A percentile compares a stretch with the other conserved stretches of the same genome.
phyloP scores from a whole-genome alignment of 2,113 vertebrate genomes.

The Chloroceryle aenea region DNA sequence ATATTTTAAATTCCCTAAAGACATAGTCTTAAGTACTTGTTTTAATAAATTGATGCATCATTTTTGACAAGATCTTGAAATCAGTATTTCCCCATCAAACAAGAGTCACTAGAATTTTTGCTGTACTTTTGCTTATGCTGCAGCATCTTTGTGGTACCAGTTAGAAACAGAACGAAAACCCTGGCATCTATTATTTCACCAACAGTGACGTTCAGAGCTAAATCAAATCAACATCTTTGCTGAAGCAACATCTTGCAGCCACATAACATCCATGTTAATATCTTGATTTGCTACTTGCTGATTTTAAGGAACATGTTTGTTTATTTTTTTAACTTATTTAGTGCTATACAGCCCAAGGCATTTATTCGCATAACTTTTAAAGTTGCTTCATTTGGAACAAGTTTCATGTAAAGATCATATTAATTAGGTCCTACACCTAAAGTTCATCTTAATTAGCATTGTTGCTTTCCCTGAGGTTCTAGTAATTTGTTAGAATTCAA shows the following conservation, averaged over 20 bases:
- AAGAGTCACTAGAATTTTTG: not conserved
- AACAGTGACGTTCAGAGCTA: not conserved
- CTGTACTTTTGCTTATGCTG: not conserved
- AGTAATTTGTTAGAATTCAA: conserved; percentile 64
- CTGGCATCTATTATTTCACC: not conserved
- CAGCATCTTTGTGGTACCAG: not conserved
- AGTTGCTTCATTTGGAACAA: conserved; percentile 86
- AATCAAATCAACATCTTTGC: not conserved
- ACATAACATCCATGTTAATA: not conserved
- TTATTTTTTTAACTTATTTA: conserved; percentile 50
- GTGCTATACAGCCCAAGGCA: conserved; percentile 33
- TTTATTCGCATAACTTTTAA: conserved; percentile 75
- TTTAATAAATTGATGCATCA: not conserved
- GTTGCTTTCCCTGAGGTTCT: conserved; percentile 75
- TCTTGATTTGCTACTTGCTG: not conserved
- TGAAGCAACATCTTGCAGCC: not conserved
- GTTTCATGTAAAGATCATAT: conserved; percentile 87
- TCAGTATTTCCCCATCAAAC: not conserved
- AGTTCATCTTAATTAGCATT: conserved; percentile 95
- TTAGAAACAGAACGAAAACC: not conserved
- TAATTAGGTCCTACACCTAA: conserved; percentile 88
- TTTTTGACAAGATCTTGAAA: conserved; percentile 26
- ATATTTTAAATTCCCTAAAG: not conserved
- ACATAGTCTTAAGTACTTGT: not conserved
- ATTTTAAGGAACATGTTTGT: not conserved